Conservation (phyloP, 2,888 invertebrate species). For the Drosophila nr. perissopoda region DNA sequence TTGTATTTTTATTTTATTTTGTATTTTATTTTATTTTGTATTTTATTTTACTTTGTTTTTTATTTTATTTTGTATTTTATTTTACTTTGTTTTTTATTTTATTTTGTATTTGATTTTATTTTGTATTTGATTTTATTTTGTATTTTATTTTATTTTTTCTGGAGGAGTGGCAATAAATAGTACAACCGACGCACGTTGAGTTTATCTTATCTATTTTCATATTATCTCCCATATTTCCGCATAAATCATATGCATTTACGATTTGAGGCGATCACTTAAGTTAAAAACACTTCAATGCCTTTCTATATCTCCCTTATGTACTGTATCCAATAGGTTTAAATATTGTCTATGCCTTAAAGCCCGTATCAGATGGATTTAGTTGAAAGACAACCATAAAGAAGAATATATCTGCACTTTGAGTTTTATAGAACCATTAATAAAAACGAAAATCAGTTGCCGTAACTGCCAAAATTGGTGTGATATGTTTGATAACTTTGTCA, state of each 20-base stretch:
- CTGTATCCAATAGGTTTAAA: conserved; percentile 21
- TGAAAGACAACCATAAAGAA: background rate
- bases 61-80: no score
- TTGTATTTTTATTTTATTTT: background rate
- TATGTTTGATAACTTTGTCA: conserved; percentile 59
- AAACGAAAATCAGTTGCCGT: conserved; percentile 27
- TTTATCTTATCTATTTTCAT: conserved; percentile 16
- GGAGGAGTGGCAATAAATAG: conserved; percentile 1
- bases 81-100: no score
- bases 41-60: no score
- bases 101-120: no score
- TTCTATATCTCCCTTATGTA: background rate
- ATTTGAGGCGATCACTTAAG: conserved; percentile 29
- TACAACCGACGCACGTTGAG: background rate
- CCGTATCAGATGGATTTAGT: conserved; percentile 30
- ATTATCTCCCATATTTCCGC: conserved; percentile 27
- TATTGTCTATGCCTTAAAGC: conserved; percentile 2
- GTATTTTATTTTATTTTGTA: no score
- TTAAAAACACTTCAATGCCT: conserved; percentile 12
- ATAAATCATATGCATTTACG: conserved; percentile 40
- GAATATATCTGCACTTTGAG: conserved; percentile 52
- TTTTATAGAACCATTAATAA: conserved; percentile 26
- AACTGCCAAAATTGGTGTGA: conserved; percentile 23
- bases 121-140: no score
- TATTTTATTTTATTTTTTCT: background rate